These are phyloP conservation scores for Melanotaenia pygmaea DNA, from an alignment of 2,797 vertebrate genomes.

Conservation along the genomic window DNA sequence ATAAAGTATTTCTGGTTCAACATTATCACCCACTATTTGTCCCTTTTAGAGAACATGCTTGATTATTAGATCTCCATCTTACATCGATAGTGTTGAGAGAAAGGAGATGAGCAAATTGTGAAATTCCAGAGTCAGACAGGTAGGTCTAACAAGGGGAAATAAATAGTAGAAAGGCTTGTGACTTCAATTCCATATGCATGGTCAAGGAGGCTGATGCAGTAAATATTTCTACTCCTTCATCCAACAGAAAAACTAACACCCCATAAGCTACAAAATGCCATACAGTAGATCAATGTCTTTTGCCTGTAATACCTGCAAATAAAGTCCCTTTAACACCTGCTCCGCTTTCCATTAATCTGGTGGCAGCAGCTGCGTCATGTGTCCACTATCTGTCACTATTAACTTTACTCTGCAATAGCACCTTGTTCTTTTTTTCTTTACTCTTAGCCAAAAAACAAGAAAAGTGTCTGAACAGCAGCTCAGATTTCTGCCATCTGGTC, in stretches of 20 bases:
- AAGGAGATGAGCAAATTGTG: conserved; percentile 7
- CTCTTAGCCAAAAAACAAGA: not conserved
- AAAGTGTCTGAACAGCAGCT: not conserved
- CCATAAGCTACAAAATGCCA: not conserved
- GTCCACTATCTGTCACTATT: not conserved
- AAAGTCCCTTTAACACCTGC: not conserved
- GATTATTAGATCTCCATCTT: not conserved
- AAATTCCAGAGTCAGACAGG: not conserved
- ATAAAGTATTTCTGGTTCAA: not conserved
- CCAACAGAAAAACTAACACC: not conserved
- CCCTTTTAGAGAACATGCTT: not conserved
- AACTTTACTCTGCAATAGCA: not conserved
- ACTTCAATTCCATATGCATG: not conserved
- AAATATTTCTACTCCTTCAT: not conserved
- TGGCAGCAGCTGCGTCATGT: not conserved
- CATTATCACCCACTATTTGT: not conserved
- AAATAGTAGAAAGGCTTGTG: not conserved
- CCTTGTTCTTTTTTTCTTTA: not conserved
- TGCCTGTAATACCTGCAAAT: not conserved
- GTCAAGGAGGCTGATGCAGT: not conserved
- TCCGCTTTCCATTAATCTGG: not conserved
- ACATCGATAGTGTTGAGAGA: conserved; percentile 2
- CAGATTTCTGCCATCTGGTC: not conserved
- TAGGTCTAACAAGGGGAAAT: not conserved
- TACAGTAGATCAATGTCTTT: not conserved